Conservation (phyloP, 2,888 invertebrate species). For the Ectemnius lituratus region DNA sequence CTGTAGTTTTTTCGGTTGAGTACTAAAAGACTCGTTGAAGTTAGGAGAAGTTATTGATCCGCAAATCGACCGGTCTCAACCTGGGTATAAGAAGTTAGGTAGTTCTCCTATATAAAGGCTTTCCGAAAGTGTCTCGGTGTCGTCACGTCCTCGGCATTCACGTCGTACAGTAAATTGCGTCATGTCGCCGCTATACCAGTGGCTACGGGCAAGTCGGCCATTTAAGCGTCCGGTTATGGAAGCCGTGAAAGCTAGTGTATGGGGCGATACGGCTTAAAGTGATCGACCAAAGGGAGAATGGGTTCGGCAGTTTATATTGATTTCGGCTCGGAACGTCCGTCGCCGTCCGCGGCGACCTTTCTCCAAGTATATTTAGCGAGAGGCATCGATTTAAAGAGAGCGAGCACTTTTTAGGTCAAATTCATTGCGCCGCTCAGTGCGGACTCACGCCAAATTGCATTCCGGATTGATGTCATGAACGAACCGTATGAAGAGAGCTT, state of each 20-base stretch:
- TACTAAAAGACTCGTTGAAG: not conserved
- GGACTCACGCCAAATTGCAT: not conserved
- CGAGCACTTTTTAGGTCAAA: conserved; percentile 3
- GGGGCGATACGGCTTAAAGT: conserved; percentile 45
- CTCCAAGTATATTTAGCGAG: conserved; percentile 12
- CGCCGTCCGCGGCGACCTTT: conserved; percentile 7
- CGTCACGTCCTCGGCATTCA: conserved; percentile 39
- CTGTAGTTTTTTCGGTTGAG: not conserved
- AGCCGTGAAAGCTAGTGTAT: conserved; percentile 32
- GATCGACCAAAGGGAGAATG: conserved; percentile 17
- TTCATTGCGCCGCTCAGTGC: not conserved
- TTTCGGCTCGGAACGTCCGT: conserved; percentile 23
- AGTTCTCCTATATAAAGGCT: conserved; percentile 39
- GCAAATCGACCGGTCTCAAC: conserved; percentile 31
- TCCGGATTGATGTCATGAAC: not conserved
- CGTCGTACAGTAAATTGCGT: conserved; percentile 50
- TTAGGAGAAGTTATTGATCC: conserved; percentile 29
- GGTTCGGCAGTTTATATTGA: conserved; percentile 21
- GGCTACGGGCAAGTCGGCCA: conserved; percentile 38
- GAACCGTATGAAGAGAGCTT: not conserved
- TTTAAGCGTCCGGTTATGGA: conserved; percentile 37
- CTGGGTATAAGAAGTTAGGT: conserved; percentile 32
- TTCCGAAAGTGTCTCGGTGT: conserved; percentile 33
- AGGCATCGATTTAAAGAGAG: not conserved
- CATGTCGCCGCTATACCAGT: conserved; percentile 42